These are phyloP conservation scores for Pituophis catenifer DNA, from an alignment of 2,113 vertebrate species.

Conservation along the genomic window DNA sequence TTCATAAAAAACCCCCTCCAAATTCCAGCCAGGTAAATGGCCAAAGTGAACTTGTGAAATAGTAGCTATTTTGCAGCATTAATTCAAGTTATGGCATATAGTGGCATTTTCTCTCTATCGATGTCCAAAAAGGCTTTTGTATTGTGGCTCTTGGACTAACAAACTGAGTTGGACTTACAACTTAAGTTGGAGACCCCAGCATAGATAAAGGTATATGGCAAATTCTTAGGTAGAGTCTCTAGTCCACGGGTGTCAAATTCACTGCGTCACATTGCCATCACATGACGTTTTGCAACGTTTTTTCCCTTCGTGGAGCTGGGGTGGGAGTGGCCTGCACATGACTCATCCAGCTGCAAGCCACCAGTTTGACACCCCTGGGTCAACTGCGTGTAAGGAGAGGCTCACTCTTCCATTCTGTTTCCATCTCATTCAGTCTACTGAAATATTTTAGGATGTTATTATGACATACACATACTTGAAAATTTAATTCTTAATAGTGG, in stretches of 20 bases:
- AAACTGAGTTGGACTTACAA: not conserved
- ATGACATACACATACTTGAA: not conserved
- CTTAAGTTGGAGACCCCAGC: not conserved
- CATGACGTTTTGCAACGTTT: too few species aligned
- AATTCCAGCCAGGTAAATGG: not conserved
- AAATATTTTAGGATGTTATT: not conserved
- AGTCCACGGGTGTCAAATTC: not conserved
- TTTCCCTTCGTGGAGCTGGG: too few species aligned
- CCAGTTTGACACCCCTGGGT: too few species aligned
- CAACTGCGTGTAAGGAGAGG: not conserved
- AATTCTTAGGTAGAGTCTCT: not conserved
- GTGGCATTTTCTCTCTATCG: not conserved
- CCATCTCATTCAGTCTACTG: not conserved
- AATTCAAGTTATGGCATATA: not conserved
- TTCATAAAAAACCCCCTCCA: not conserved
- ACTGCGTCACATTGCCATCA: too few species aligned
- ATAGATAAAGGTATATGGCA: not conserved
- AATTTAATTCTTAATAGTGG: not conserved
- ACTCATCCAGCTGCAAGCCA: too few species aligned
- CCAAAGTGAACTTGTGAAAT: not conserved
- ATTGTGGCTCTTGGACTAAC: not conserved
- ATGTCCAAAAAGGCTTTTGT: not conserved
- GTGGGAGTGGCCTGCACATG: too few species aligned
- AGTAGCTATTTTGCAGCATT: not conserved
- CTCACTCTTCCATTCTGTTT: not conserved